phyloP scores from a whole-genome alignment of 53 echinoderm and acorn worm species.

The Astropecten irregularis region DNA sequence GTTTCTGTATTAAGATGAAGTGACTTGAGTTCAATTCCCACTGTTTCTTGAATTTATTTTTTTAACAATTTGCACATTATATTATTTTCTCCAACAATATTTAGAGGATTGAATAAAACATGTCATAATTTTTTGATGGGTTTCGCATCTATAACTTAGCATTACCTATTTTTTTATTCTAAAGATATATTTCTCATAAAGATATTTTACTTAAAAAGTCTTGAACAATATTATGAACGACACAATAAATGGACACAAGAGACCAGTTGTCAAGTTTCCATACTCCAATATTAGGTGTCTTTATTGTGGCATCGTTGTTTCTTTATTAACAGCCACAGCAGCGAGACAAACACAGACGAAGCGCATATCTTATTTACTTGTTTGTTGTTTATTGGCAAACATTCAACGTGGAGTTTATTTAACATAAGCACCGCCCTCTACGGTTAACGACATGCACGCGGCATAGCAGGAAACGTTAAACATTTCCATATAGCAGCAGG shows the following conservation, averaged over 20 bases:
- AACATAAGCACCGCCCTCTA: conserved; percentile 12
- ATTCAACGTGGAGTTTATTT: conserved; percentile 29
- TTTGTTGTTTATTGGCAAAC: conserved; percentile 38
- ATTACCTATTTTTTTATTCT: no score
- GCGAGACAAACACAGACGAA: conserved; percentile 51
- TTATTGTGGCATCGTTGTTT: conserved; percentile 54
- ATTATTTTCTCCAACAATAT: no score
- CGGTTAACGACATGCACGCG: conserved; percentile 43
- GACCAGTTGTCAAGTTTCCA: conserved; percentile 29
- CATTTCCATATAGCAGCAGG: conserved; percentile 23
- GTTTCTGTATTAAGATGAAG: no score
- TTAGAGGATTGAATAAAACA: no score
- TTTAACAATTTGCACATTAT: no score
- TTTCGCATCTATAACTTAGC: no score
- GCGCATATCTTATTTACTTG: conserved; percentile 46
- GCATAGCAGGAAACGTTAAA: conserved; percentile 39
- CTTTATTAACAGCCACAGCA: conserved; percentile 36
- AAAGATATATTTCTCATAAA: no score
- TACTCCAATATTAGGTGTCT: conserved; percentile 54
- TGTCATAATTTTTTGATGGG: no score
- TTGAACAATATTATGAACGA: no score
- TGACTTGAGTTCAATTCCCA: no score
- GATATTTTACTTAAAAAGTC: no score
- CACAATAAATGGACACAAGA: neutral
- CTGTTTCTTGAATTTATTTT: no score